Conservation (phyloP, 23 tunicate species). For the Ascidia mentula region DNA sequence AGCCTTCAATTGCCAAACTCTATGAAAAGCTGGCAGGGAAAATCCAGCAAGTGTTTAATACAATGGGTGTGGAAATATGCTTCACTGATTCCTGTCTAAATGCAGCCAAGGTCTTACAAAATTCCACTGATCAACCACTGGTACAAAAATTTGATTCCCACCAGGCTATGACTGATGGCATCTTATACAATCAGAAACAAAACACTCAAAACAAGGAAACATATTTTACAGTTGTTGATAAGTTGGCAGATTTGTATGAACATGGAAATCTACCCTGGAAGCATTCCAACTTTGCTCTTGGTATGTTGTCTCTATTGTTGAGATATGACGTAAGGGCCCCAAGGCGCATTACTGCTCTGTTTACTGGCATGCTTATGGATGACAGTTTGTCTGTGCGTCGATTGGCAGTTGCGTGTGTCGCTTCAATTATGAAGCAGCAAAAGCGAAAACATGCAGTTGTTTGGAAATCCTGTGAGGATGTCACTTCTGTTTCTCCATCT, state of each 20-base stretch:
- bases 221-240: slow-evolving; percentile 35
- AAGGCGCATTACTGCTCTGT: background rate
- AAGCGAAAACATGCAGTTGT: slow-evolving; percentile 58
- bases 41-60: slow-evolving; percentile 47
- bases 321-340: slow-evolving; percentile 52
- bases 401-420: slow-evolving; percentile 47
- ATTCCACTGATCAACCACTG: slow-evolving; percentile 4
- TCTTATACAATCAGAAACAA: background rate
- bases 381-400: slow-evolving; percentile 48
- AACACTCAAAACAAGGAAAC: slow-evolving; percentile 3
- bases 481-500: background rate
- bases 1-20: slow-evolving; percentile 71
- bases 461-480: slow-evolving; percentile 38
- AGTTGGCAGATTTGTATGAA: slow-evolving; percentile 29
- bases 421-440: slow-evolving; percentile 51
- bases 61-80: slow-evolving; percentile 39
- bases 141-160: slow-evolving; percentile 11
- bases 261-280: slow-evolving; percentile 51
- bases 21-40: slow-evolving; percentile 53
- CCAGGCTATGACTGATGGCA: slow-evolving; percentile 6
- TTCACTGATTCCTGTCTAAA: slow-evolving; percentile 29
- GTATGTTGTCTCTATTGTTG: slow-evolving; percentile 53
- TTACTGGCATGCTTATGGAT: slow-evolving; percentile 37
- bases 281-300: slow-evolving; percentile 30
- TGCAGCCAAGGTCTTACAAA: slow-evolving; percentile 23